phyloP scores from a whole-genome alignment of 2,113 vertebrate species.

The Hydropotes inermis region DNA sequence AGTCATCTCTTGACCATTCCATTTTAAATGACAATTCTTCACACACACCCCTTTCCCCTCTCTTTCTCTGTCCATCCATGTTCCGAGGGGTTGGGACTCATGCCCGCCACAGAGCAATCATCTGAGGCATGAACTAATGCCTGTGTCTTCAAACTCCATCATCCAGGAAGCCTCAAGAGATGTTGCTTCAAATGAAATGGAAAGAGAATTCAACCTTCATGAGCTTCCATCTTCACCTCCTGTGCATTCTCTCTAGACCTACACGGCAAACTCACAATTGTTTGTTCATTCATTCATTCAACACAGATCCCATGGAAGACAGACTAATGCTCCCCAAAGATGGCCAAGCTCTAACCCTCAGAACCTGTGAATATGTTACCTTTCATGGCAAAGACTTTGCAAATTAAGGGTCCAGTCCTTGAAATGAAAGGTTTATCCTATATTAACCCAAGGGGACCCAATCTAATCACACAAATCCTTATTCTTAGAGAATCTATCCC shows the following conservation, averaged over 20 bases:
- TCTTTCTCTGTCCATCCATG: background rate
- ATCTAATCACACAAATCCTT: background rate
- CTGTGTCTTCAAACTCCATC: background rate
- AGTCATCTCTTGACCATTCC: background rate
- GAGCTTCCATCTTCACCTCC: background rate
- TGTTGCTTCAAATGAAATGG: background rate
- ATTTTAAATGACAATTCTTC: background rate
- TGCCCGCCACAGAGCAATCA: background rate
- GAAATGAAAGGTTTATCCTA: background rate
- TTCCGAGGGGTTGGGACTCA: background rate
- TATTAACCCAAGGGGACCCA: background rate
- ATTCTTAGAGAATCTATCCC: background rate
- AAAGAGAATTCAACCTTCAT: background rate
- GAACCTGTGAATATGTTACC: background rate
- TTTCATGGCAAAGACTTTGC: background rate
- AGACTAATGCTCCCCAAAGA: background rate
- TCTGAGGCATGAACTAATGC: background rate
- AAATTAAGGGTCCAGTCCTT: background rate
- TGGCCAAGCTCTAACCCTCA: background rate
- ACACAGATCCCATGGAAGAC: background rate
- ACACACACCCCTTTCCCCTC: background rate
- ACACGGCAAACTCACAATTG: accelerated
- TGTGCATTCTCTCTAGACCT: background rate
- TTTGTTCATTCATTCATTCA: background rate
- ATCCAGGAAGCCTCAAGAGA: background rate